phyloP scores from a whole-genome alignment of 2,113 vertebrate species.

The Toxostoma redivivum region DNA sequence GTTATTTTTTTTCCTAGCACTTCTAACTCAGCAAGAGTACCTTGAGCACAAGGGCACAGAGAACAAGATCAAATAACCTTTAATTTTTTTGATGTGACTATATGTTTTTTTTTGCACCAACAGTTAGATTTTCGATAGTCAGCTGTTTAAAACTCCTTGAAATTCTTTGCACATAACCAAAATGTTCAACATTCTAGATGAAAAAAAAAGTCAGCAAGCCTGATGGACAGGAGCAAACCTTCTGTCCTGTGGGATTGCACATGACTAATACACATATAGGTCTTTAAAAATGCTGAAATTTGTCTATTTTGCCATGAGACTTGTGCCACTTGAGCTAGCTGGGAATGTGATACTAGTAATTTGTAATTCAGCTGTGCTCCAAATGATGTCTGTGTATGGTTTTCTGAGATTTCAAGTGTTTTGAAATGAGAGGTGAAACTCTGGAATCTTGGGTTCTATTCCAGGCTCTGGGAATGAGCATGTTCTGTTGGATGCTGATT shows the following conservation, averaged over 20 bases:
- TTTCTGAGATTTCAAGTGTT: not conserved
- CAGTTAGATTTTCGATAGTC: not conserved
- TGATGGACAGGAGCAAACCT: not conserved
- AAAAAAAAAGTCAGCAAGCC: not conserved
- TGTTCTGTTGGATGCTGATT: not conserved
- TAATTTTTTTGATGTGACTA: not conserved
- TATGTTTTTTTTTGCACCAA: rapidly evolving
- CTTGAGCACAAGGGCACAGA: not conserved
- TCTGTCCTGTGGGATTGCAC: not conserved
- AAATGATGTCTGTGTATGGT: not conserved
- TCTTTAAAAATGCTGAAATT: not conserved
- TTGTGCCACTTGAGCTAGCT: not conserved
- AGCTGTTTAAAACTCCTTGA: not conserved
- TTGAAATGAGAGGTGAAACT: not conserved
- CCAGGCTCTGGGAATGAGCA: not conserved
- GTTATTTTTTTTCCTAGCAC: not conserved
- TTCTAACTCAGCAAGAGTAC: not conserved
- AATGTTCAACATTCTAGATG: not conserved
- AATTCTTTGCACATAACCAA: not conserved
- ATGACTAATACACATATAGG: not conserved
- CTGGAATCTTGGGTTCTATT: not conserved
- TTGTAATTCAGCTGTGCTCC: not conserved
- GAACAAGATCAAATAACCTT: not conserved
- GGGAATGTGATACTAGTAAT: not conserved
- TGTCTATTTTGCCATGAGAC: not conserved